Base-by-base conservation (phyloP, 1,140 invertebrate genomes). In the Drosophila prosaltans region DNA sequence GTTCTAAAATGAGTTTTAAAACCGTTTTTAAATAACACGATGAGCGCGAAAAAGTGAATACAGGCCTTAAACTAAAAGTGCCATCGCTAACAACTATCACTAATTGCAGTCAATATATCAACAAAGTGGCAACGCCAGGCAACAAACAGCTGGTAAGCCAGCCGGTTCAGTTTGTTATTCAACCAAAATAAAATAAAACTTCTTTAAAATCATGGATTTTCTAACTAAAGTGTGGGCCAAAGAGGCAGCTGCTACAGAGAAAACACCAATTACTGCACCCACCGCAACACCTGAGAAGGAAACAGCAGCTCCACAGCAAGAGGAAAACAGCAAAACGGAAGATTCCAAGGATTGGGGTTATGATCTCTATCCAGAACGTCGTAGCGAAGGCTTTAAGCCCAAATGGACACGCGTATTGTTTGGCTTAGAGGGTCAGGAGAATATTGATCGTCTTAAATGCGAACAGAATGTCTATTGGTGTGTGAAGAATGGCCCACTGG, bases 301-400 rank as follows among this genome's bases (percentile, higher is more conserved):
- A 36, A n/a, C 68, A 4, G 11, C 55, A 40, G 16, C 67, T 1
- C 21, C 45, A 57, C 36, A 57, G 30, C 43, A 39, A 8, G 32
- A 45, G 10, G 43, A 11, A n/a, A 65, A 2, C 11, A 58, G 26
- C 11, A 9, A 69, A 70, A 16, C 16, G 16, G 16, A 16, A 21
- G 66, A 69, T 3, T 54, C 74, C 9, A 92, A 92, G 75, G 84
- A 92, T 75, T 95, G 95, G 94, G 96, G 96, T 65, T 97, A 96
- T 90, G 96, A 97, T 93, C 94, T 98, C 40, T 98, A 97, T 92
- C 97, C 97, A 6, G 96, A 98, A 92, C 94, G 97, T 79, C 94
- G 94, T 83, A 95, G 95, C 9, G 90, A 81, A 58, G 92, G 93
- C 62, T 94, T 93, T 90, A 93, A 94, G 65, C 93, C 93, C 4